Percentiles rank a stretch among this genome's conserved stretches.
phyloP scores from a whole-genome alignment of 2,113 vertebrate species.

The Carassius gibelio region DNA sequence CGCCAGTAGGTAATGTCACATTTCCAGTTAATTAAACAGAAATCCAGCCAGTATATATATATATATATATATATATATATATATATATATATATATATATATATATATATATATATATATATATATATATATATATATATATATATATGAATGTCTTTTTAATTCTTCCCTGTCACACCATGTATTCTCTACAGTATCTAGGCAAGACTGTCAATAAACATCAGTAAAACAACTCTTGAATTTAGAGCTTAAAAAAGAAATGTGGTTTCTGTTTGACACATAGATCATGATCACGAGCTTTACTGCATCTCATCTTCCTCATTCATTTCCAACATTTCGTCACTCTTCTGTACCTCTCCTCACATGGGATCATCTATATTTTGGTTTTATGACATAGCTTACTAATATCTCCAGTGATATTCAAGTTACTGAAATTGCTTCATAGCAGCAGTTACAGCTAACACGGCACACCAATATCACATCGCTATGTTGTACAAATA shows the following conservation, averaged over 20 bases:
- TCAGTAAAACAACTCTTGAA: not conserved
- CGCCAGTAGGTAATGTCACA: not conserved
- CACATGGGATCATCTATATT: not conserved
- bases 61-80: too few relatives aligned
- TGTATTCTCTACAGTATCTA: not conserved
- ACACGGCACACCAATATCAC: not conserved
- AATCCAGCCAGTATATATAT: too few relatives aligned
- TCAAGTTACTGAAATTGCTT: not conserved
- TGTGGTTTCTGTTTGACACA: not conserved
- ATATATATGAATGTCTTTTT: not conserved
- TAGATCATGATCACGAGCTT: not conserved
- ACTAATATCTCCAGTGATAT: not conserved
- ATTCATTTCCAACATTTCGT: not conserved
- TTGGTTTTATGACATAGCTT: not conserved
- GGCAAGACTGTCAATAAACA: not conserved
- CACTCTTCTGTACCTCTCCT: not conserved
- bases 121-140: too few relatives aligned
- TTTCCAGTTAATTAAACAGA: too few relatives aligned
- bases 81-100: too few relatives aligned
- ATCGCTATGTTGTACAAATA: not conserved
- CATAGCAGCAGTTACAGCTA: not conserved
- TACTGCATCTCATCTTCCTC: not conserved
- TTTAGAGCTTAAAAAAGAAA: not conserved
- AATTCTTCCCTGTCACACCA: not conserved
- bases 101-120: too few relatives aligned